A percentile compares a stretch with the other conserved stretches of the same genome.
Evolutionary conservation across 2,888 invertebrate species (phyloP).

Genomic region (Dynastes tityus): DNA sequence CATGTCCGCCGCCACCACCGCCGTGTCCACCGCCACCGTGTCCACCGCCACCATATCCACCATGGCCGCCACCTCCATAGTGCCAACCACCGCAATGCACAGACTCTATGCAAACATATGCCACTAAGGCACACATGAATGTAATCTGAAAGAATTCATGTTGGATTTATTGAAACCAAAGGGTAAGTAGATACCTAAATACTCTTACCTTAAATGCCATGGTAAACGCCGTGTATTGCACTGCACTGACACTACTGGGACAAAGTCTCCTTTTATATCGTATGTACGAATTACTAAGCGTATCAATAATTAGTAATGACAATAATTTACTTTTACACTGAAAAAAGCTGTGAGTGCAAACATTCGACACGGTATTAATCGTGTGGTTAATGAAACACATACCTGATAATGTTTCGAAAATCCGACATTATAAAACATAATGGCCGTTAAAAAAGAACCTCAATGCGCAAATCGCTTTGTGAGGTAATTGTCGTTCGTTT

Average conservation of each 20-base stretch:
- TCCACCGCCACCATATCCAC: not conserved
- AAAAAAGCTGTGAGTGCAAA: not conserved
- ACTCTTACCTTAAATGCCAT: slow-evolving; percentile 21
- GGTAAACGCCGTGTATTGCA: not conserved
- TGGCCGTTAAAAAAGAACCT: not conserved
- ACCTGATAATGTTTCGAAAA: not conserved
- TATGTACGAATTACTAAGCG: slow-evolving; percentile 8
- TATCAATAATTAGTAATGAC: slow-evolving; percentile 22
- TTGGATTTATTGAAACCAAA: not conserved
- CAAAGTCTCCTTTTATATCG: slow-evolving; percentile 16
- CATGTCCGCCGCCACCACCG: not conserved
- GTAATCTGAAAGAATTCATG: slow-evolving; percentile 1
- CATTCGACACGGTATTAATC: slow-evolving; percentile 8
- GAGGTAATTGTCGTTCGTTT: not conserved
- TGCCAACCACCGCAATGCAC: not conserved
- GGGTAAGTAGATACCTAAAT: not conserved
- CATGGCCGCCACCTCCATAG: too few species aligned
- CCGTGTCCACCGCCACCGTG: slow-evolving; percentile 22
- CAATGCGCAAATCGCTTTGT: not conserved
- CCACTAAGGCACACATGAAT: not conserved
- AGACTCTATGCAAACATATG: not conserved
- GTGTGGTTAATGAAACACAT: slow-evolving; percentile 1
- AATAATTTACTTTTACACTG: not conserved
- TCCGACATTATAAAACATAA: slow-evolving; percentile 4
- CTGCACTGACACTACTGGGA: not conserved